These are phyloP conservation scores for Pongo abelii DNA, from an alignment of 2,113 vertebrate genomes.

Conservation along the genomic window DNA sequence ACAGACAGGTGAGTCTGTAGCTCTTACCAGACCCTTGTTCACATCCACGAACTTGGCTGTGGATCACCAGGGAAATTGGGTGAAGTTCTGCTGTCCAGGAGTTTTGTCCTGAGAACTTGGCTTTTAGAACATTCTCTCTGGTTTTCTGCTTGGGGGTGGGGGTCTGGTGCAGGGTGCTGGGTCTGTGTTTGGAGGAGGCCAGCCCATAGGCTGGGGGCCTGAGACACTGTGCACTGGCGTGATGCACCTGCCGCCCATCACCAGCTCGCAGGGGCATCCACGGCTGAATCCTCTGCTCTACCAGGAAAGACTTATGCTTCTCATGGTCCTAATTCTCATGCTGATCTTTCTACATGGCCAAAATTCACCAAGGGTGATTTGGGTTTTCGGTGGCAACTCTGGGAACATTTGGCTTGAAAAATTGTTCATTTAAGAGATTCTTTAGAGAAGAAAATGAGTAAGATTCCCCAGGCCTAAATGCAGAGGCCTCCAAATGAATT, in stretches of 20 bases:
- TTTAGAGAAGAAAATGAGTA: background rate
- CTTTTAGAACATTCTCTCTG: background rate
- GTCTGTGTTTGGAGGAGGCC: background rate
- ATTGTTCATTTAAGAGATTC: background rate
- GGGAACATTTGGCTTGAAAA: background rate
- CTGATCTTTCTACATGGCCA: background rate
- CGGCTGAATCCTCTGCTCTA: too few species aligned
- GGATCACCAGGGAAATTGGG: background rate
- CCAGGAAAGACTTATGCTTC: background rate
- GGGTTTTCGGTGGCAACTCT: background rate
- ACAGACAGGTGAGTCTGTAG: background rate
- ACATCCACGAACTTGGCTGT: background rate
- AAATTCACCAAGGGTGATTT: background rate
- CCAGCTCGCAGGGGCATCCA: background rate
- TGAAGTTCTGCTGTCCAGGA: fast-evolving
- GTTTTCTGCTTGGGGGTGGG: background rate
- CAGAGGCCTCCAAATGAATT: background rate
- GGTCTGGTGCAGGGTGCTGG: background rate
- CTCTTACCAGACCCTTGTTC: background rate
- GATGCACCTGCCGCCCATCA: fast-evolving
- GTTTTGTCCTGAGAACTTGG: background rate
- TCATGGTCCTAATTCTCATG: too few species aligned
- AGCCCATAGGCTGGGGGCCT: background rate
- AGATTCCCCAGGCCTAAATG: background rate
- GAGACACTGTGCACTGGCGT: background rate